Conservation (phyloP, 2,113 vertebrate genomes). For the Epinephelus fuscoguttatus region DNA sequence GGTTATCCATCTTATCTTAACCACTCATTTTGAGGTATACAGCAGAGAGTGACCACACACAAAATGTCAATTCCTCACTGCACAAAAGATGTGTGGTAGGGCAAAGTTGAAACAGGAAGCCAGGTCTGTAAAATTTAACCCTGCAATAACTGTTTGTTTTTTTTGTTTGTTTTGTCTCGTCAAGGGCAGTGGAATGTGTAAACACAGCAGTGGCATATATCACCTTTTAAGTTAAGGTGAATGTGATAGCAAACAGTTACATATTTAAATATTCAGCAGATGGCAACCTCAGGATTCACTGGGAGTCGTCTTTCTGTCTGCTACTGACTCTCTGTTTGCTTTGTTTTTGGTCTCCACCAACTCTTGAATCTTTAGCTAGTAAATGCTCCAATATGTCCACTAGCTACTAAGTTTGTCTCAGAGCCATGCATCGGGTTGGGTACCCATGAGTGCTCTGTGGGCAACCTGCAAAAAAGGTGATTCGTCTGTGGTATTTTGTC, state of each 20-base stretch:
- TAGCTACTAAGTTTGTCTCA: conserved; percentile 16
- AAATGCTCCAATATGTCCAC: conserved; percentile 21
- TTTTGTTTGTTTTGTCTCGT: no score
- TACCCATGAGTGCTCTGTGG: no score
- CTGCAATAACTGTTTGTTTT: background rate
- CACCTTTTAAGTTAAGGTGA: background rate
- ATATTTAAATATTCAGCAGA: background rate
- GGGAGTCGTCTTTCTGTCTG: background rate
- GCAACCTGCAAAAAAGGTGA: no score
- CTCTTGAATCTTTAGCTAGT: conserved; percentile 14
- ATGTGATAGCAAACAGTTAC: background rate
- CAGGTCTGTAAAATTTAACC: background rate
- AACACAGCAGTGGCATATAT: background rate
- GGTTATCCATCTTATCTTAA: background rate
- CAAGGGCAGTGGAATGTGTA: background rate
- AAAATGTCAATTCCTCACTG: background rate
- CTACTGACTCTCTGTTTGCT: background rate
- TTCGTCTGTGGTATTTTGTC: no score
- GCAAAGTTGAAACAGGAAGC: background rate
- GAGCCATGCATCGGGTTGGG: no score
- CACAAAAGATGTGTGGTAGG: background rate
- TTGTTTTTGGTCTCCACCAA: background rate
- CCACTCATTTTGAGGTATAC: background rate
- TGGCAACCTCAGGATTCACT: background rate
- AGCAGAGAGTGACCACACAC: background rate